Evolutionary conservation across 2,797 vertebrate genomes (phyloP), one percentile per base, ranked within the genome.

Genomic region (Trachops cirrhosus): DNA sequence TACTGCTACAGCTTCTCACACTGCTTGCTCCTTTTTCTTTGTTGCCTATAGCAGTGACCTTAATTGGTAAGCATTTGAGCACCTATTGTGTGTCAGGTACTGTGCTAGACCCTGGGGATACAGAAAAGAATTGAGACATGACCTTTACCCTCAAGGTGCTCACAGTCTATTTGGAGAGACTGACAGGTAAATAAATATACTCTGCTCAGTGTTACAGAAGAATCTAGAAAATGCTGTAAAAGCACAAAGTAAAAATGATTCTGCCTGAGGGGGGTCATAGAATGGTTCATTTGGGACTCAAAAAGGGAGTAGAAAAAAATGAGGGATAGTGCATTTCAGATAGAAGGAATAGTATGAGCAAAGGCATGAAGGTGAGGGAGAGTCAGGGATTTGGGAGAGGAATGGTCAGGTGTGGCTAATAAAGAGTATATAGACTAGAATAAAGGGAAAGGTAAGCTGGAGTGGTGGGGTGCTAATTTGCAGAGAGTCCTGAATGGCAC

Each of bases 101-200:
- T 91, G 50, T 97, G 92, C 93, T 96, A 97, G 94, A 92, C 62
- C 96, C 89, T 93, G 94, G 89, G 94, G 89, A 80, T 96, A 94
- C 73, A 97, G 93, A 93, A 80, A 86, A 94, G 95, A 97, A 92
- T 92, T 97, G 90, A 96, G 92, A 94, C 87, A 92, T 94, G 90
- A 41, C 87, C 85, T 97, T 96, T 96, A 94, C 68, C 89, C 92
- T 96, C 95, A 96, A 92, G 92, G 92, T 96, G 54, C 78, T 94
- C 94, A 89, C 91, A 96, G 92, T 96, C 95, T 96, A 73, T 97
- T 77, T 68, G 71, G 85, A 94, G 95, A 96, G 77, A 93, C 77
- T 68, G 93, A 90, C 89, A 92, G 94, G 86, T 94, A 97, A 97
- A 96, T 97, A 87, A 94, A 67, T 95, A 54, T 78, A 52, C 39